Evolutionary conservation across 2,797 vertebrate genomes (phyloP).

Genomic region (Onychomys torridus): DNA sequence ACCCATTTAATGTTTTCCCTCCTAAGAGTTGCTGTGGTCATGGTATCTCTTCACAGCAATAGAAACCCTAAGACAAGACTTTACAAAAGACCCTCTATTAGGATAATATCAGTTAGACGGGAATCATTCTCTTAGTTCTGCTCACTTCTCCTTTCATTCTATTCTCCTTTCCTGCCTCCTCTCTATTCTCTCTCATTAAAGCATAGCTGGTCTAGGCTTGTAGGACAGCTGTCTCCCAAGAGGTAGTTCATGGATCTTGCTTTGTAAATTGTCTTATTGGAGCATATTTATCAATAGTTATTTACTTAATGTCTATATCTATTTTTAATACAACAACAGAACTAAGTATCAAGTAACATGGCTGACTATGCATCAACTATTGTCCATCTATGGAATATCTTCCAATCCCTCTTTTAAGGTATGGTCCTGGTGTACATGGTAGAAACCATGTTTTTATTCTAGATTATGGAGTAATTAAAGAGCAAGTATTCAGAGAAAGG

Average conservation of each 20-base stretch:
- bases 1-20: neutral
- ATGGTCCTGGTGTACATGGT: neutral
- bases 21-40: neutral
- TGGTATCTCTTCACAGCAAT: neutral
- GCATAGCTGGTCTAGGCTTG: neutral
- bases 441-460: neutral
- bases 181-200: neutral
- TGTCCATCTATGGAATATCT: neutral
- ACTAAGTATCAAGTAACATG: neutral
- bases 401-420: neutral
- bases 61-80: neutral
- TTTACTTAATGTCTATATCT: neutral
- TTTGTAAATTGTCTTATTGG: constrained; percentile 50
- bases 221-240: neutral
- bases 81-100: neutral
- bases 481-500: neutral
- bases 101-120: neutral
- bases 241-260: constrained; percentile 2
- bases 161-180: neutral
- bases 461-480: neutral
- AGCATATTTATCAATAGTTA: neutral
- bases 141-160: neutral
- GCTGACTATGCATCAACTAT: neutral
- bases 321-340: neutral
- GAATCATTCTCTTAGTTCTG: neutral